A percentile compares a stretch with the other conserved stretches of the same genome.
Evolutionary conservation across 1,140 invertebrate species (phyloP).

Genomic region (Asbolus verrucosus): DNA sequence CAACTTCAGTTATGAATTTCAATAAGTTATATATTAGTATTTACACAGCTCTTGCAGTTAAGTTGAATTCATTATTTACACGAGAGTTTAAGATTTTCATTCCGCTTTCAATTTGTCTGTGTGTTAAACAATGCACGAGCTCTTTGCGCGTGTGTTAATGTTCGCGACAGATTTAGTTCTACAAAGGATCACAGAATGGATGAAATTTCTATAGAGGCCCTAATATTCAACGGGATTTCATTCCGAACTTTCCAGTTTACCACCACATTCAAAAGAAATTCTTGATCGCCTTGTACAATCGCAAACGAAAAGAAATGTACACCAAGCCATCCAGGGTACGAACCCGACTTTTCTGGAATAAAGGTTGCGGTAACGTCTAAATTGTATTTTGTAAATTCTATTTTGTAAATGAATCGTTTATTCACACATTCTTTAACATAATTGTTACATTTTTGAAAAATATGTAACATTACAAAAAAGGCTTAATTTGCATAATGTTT

Average conservation of each 20-base stretch:
- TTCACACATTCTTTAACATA: no score
- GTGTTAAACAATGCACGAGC: conserved; percentile 56
- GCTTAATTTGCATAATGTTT: no score
- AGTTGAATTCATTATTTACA: conserved; percentile 54
- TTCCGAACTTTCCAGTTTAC: not conserved
- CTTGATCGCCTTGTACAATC: no score
- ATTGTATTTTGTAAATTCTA: no score
- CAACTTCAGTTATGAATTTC: conserved; percentile 58
- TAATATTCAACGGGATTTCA: conserved; percentile 16
- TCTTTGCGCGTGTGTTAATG: conserved; percentile 49
- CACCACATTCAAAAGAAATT: conserved; percentile 26
- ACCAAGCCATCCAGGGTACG: no score
- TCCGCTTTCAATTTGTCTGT: conserved; percentile 53
- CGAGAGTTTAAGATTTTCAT: conserved; percentile 56
- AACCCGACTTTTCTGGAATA: no score
- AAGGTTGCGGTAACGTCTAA: no score
- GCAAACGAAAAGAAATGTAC: no score
- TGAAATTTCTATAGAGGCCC: conserved; percentile 27
- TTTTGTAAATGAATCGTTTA: no score
- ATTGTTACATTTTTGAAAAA: no score
- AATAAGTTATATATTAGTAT: conserved; percentile 59
- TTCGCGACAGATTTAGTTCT: conserved; percentile 44
- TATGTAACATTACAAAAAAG: no score
- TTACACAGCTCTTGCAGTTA: conserved; percentile 49
- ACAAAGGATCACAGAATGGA: conserved; percentile 46